Evolutionary conservation across 2,113 vertebrate species (phyloP), one percentile per base, ranked within the genome.

Genomic region (Vimba vimba): DNA sequence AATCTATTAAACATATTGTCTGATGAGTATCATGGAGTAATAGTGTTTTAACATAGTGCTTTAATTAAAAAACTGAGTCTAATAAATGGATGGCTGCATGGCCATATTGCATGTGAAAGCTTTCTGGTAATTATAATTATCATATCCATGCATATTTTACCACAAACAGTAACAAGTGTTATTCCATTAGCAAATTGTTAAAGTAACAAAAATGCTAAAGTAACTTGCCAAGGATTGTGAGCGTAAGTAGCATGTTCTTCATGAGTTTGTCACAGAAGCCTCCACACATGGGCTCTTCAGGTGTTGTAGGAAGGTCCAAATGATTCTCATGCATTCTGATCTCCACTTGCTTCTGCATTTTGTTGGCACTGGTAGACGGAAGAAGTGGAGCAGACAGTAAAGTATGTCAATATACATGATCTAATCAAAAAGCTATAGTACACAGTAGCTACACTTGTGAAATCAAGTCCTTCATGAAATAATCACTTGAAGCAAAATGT

Each of bases 281-380:
- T 91, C 94, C 88, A 83, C 97, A 97, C 13, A 92, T 30, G n/a
- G 94, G 91, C 45, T 95, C 92, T 4, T 91, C 87, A 60, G 92
- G 81, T 45, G 96, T 95, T 50, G 93, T 94, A 0, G 82, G 86
- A 76, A 95, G 92, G 83, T 93, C 94, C 90, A 98, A 88, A 75
- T 97, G 96, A 89, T 91, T 96, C 89, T 98, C 97, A 0, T 96
- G 95, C 96, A 99, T 97, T 86, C 96, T 95, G 79, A 99, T 97
- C 91, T 99, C 97, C 82, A 99, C 97, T 93, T 98, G 97, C 92
- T 98, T 99, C 92, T 97, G 97, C 97, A 99, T 99, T 84, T 91
- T 97, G 94, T 95, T 97, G 95, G 96, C 95, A 95, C 97, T 98
- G 83, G 69, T 59, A 85, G 3, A 73, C 23, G 9, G 78, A 23